phyloP scores from a whole-genome alignment of 2,888 invertebrate species.

The Heteropelma amictum region DNA sequence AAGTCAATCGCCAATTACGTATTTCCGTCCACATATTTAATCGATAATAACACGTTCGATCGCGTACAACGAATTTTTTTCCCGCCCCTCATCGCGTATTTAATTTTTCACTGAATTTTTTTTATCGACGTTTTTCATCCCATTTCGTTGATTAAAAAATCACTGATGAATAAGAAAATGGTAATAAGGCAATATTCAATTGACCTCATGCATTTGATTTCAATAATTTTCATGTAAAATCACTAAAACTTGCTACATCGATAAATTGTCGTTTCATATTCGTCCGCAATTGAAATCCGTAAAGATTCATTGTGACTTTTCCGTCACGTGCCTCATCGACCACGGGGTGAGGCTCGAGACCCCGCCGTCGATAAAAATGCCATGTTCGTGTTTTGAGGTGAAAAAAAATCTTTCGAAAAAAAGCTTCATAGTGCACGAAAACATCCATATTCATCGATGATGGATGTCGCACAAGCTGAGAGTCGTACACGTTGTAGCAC shows the following conservation, averaged over 20 bases:
- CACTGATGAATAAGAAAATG: no score
- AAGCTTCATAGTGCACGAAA: not conserved
- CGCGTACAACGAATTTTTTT: not conserved
- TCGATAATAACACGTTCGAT: conserved; percentile 3
- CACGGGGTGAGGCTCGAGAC: not conserved
- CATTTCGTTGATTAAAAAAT: no score
- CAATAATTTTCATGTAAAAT: no score
- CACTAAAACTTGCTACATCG: no score
- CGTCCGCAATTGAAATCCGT: not conserved
- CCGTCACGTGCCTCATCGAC: conserved; percentile 1
- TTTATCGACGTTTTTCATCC: not conserved
- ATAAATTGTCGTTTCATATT: no score
- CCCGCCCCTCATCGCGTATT: not conserved
- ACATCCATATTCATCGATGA: conserved; percentile 27
- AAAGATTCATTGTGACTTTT: no score
- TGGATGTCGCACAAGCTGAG: not conserved
- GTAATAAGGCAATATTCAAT: no score
- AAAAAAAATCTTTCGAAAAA: conserved; percentile 17
- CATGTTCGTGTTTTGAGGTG: not conserved
- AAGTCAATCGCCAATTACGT: conserved; percentile 32
- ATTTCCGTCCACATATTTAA: conserved; percentile 9
- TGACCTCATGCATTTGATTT: no score
- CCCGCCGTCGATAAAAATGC: conserved; percentile 1
- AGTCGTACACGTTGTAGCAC: not conserved
- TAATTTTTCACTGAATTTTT: not conserved